A percentile compares a stretch with the other conserved stretches of the same genome.
phyloP scores from a whole-genome alignment of 2,797 vertebrate genomes.

The Limosa lapponica region DNA sequence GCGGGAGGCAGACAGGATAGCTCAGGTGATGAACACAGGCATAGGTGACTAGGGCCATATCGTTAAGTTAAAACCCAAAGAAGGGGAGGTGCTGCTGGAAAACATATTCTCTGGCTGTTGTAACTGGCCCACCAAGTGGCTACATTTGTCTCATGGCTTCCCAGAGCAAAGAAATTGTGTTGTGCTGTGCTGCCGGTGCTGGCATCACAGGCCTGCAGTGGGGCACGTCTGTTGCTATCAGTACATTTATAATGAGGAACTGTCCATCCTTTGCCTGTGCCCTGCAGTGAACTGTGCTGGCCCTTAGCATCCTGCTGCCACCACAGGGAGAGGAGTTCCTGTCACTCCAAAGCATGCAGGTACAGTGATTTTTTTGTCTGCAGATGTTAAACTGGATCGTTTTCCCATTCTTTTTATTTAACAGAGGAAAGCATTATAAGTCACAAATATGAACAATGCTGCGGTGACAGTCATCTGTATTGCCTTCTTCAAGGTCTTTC shows the following conservation, averaged over 20 bases:
- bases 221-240: neutral
- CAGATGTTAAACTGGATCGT: neutral
- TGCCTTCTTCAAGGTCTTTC: neutral
- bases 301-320: neutral
- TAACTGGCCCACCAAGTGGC: neutral
- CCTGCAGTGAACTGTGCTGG: neutral
- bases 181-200: neutral
- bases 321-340: neutral
- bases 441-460: neutral
- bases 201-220: neutral
- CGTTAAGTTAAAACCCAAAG: neutral
- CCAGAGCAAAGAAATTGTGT: neutral
- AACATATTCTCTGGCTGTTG: neutral
- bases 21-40: neutral
- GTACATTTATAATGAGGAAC: neutral
- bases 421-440: neutral
- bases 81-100: neutral
- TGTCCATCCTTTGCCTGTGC: neutral
- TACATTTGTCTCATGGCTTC: neutral
- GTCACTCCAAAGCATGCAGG: neutral
- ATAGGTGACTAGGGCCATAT: neutral
- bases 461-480: neutral
- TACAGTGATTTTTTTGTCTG: neutral
- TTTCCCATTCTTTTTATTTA: neutral
- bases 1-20: neutral